Conservation (phyloP, 2,797 vertebrate species). For the Lacerta bilineata region DNA sequence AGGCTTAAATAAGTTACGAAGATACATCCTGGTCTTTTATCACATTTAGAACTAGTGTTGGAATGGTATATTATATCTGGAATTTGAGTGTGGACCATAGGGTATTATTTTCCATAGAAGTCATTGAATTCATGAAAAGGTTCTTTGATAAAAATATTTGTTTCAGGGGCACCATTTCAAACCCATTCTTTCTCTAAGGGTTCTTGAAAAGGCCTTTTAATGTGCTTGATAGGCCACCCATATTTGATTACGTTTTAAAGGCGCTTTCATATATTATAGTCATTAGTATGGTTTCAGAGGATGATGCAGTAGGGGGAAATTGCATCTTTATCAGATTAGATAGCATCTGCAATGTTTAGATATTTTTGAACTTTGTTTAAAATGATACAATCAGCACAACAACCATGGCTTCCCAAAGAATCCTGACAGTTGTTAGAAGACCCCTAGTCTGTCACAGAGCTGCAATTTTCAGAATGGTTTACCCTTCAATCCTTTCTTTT, state of each 20-base stretch:
- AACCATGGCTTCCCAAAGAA: too few relatives aligned
- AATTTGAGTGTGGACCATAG: slow-evolving; percentile 80
- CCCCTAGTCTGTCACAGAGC: too few relatives aligned
- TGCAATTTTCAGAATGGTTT: too few relatives aligned
- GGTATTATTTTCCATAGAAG: slow-evolving; percentile 83
- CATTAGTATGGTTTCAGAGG: slow-evolving; percentile 85
- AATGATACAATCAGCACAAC: too few relatives aligned
- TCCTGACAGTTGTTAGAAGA: too few relatives aligned
- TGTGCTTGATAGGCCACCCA: slow-evolving; percentile 79
- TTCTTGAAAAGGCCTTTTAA: slow-evolving; percentile 82
- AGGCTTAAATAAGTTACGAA: slow-evolving; percentile 67
- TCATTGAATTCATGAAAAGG: slow-evolving; percentile 81
- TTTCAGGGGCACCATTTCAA: slow-evolving; percentile 84
- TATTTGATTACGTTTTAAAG: slow-evolving; percentile 86
- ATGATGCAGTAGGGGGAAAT: slow-evolving; percentile 83
- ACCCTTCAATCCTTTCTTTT: too few relatives aligned
- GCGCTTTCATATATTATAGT: slow-evolving; percentile 85
- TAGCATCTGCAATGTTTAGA: too few relatives aligned
- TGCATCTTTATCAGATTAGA: slow-evolving; percentile 65
- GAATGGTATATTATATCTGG: slow-evolving; percentile 39
- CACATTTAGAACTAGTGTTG: slow-evolving; percentile 54
- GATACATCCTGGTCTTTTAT: slow-evolving; percentile 64
- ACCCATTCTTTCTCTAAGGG: slow-evolving; percentile 80
- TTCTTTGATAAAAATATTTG: slow-evolving; percentile 85
- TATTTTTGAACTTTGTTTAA: too few relatives aligned